Evolutionary conservation across 2,888 invertebrate genomes (phyloP).

Genomic region (Ophonus ardosiacus): DNA sequence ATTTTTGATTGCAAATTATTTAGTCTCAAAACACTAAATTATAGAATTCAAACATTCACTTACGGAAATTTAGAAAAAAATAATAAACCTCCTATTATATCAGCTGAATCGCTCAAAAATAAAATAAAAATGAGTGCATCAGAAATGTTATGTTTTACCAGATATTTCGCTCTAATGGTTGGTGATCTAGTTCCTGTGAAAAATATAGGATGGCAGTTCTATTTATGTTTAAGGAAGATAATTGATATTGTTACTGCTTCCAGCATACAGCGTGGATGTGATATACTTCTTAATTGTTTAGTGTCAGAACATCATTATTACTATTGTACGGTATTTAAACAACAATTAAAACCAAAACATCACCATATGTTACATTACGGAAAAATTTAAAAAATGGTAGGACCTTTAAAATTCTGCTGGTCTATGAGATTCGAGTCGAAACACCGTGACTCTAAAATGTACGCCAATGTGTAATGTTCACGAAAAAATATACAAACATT

Average conservation of each 20-base stretch:
- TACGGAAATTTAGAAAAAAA: not conserved
- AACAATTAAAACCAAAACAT: constrained; percentile 5
- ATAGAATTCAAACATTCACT: not conserved
- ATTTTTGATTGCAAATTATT: constrained; percentile 64
- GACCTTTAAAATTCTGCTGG: not conserved
- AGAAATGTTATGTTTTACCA: constrained; percentile 20
- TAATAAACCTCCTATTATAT: not conserved
- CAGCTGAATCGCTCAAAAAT: not conserved
- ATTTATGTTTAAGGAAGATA: constrained; percentile 46
- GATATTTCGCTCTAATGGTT: constrained; percentile 12
- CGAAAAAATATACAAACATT: constrained; percentile 2
- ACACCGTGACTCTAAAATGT: not conserved
- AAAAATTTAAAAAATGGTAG: not conserved
- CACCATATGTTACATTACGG: constrained; percentile 2
- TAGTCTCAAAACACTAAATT: constrained; percentile 64
- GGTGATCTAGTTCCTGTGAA: not conserved
- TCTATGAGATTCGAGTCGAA: constrained; percentile 1
- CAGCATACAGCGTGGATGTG: not conserved
- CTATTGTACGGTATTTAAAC: not conserved
- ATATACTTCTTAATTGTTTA: not conserved
- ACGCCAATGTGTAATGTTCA: not conserved
- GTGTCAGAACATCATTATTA: not conserved
- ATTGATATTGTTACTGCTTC: not conserved
- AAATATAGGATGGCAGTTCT: not conserved
- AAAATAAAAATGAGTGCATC: constrained; percentile 12